Evolutionary conservation across 1,140 invertebrate species (phyloP).

Genomic region (Hylaeus anthracinus): DNA sequence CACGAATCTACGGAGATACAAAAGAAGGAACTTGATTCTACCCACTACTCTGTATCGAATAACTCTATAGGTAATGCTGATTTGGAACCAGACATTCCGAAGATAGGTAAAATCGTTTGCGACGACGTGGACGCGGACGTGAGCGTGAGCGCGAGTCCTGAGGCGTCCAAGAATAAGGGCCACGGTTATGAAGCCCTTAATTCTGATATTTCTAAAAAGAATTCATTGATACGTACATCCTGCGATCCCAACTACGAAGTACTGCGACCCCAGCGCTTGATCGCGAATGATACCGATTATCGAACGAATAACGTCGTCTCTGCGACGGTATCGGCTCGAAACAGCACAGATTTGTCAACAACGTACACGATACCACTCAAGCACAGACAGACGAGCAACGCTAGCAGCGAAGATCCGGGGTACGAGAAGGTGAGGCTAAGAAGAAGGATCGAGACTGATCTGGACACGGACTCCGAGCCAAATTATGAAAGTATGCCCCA

Average conservation of each 20-base stretch:
- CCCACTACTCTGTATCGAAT: constrained; percentile 13
- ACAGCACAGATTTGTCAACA: constrained; percentile 10
- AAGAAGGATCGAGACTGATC: constrained; percentile 64
- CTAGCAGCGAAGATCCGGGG: constrained; percentile 76
- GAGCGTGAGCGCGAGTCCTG: neutral
- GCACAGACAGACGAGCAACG: constrained; percentile 75
- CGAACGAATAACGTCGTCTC: neutral
- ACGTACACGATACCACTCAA: constrained; percentile 72
- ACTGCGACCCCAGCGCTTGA: constrained; percentile 80
- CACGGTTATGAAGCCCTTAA: constrained; percentile 74
- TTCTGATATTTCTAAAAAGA: constrained; percentile 46
- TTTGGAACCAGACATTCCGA: constrained; percentile 47
- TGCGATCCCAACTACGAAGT: constrained; percentile 88
- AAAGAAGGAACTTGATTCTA: constrained; percentile 69
- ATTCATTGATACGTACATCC: constrained; percentile 61
- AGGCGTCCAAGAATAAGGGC: constrained; percentile 14
- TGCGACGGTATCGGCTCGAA: neutral
- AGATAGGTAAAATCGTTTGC: constrained; percentile 37
- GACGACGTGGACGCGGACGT: constrained; percentile 24
- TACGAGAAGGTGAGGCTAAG: constrained; percentile 76
- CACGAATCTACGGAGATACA: constrained; percentile 80
- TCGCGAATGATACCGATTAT: constrained; percentile 66
- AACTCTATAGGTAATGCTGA: constrained; percentile 21
- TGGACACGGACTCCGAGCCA: constrained; percentile 80
- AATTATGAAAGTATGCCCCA: constrained; percentile 88